These are phyloP conservation scores for Lithophane ornitopus DNA, from an alignment of 2,888 invertebrate species.

Conservation along the genomic window DNA sequence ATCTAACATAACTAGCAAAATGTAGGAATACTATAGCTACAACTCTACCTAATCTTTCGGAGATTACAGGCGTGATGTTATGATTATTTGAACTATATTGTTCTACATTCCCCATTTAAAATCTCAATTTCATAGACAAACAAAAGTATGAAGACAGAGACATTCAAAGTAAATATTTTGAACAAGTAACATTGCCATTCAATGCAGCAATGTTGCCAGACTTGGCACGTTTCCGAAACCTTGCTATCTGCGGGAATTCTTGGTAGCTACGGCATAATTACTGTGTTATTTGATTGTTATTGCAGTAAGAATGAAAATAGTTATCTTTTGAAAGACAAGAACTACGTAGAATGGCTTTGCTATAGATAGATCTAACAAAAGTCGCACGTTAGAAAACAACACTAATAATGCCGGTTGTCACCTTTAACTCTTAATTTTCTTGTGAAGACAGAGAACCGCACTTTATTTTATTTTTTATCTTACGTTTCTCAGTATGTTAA, in stretches of 20 bases:
- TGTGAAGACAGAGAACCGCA: too few species aligned
- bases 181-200: constrained; percentile 36
- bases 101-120: not conserved
- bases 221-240: constrained; percentile 46
- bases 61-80: not conserved
- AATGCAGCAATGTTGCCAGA: constrained; percentile 39
- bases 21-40: not conserved
- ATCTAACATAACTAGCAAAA: too few species aligned
- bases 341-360: not conserved
- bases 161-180: constrained; percentile 34
- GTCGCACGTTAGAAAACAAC: too few species aligned
- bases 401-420: too few species aligned
- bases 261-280: constrained; percentile 36
- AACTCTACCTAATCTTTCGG: not conserved
- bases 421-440: too few species aligned
- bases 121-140: constrained; percentile 6
- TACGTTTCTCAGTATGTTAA: too few species aligned
- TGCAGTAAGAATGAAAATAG: not conserved
- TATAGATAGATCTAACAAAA: not conserved
- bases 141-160: constrained; percentile 3
- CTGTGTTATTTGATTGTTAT: constrained; percentile 23
- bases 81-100: not conserved
- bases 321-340: not conserved
- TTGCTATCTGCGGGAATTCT: constrained; percentile 36
- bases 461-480: too few species aligned